phyloP scores from a whole-genome alignment of 2,113 vertebrate species.

The Variabilichromis moorii region DNA sequence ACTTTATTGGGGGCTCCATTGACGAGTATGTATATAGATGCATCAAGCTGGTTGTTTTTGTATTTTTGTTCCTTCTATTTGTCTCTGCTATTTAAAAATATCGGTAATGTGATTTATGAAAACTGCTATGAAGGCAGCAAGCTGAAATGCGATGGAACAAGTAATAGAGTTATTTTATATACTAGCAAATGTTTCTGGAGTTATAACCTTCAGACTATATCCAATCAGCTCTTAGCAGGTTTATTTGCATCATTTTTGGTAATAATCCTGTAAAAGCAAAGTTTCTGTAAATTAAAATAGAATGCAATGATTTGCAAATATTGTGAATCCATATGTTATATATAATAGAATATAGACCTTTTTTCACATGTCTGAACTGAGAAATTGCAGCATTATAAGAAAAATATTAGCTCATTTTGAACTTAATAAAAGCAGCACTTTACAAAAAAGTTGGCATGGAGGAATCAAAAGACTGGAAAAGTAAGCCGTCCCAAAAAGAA shows the following conservation, averaged over 20 bases:
- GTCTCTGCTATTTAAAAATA: background rate
- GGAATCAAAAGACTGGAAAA: background rate
- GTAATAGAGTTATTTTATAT: background rate
- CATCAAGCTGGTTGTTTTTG: background rate
- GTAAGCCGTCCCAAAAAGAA: background rate
- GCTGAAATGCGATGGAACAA: background rate
- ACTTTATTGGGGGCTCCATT: background rate
- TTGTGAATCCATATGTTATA: background rate
- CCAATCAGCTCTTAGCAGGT: background rate
- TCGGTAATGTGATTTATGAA: background rate
- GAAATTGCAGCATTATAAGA: background rate
- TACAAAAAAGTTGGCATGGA: background rate
- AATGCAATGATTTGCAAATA: background rate
- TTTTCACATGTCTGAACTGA: accelerated
- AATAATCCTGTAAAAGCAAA: background rate
- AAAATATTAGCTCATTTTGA: background rate
- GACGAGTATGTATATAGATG: background rate
- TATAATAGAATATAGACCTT: background rate
- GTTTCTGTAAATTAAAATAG: background rate
- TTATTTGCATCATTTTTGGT: background rate
- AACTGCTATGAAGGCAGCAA: background rate
- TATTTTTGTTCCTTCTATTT: background rate
- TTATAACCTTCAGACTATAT: background rate
- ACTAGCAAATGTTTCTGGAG: background rate
- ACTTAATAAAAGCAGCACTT: background rate